Conservation (phyloP, 2,888 invertebrate genomes). For the Eupithecia insigniata region DNA sequence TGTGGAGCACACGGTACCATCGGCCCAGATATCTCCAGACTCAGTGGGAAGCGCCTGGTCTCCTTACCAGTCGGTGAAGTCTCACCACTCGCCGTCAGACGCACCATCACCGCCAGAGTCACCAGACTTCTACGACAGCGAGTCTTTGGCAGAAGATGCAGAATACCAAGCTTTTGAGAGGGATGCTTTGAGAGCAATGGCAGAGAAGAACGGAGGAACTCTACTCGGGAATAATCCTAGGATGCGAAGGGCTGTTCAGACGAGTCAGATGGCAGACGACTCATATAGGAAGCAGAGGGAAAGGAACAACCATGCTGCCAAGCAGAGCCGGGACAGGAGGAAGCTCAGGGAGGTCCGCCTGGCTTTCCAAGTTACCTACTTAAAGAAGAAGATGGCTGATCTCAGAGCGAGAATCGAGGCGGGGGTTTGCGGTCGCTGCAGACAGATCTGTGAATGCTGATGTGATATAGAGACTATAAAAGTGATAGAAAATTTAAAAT, state of each 20-base stretch:
- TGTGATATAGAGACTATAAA: constrained; percentile 17
- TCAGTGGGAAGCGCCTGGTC: constrained; percentile 56
- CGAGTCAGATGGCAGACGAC: constrained; percentile 83
- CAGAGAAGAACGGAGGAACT: constrained; percentile 84
- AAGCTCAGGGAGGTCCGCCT: constrained; percentile 96
- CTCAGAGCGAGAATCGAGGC: constrained; percentile 88
- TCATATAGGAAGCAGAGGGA: constrained; percentile 94
- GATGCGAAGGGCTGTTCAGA: constrained; percentile 86
- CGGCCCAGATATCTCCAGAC: constrained; percentile 61
- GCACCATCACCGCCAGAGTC: constrained; percentile 77
- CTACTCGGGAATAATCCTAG: constrained; percentile 86
- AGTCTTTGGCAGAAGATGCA: constrained; percentile 73
- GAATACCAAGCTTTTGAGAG: constrained; percentile 89
- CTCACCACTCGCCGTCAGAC: constrained; percentile 35
- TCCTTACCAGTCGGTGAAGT: constrained; percentile 41
- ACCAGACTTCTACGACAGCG: constrained; percentile 60
- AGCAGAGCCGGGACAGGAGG: constrained; percentile 94
- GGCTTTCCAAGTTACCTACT: constrained; percentile 92
- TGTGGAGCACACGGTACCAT: constrained; percentile 51
- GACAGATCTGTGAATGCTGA: constrained; percentile 52
- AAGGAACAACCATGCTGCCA: constrained; percentile 97
- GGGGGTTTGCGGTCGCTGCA: constrained; percentile 57
- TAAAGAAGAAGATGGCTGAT: constrained; percentile 94
- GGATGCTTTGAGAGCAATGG: constrained; percentile 87
- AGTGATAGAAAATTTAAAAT: neutral